Base-by-base conservation (phyloP, 2,797 vertebrate species). In the Tolypeutes matacus region DNA sequence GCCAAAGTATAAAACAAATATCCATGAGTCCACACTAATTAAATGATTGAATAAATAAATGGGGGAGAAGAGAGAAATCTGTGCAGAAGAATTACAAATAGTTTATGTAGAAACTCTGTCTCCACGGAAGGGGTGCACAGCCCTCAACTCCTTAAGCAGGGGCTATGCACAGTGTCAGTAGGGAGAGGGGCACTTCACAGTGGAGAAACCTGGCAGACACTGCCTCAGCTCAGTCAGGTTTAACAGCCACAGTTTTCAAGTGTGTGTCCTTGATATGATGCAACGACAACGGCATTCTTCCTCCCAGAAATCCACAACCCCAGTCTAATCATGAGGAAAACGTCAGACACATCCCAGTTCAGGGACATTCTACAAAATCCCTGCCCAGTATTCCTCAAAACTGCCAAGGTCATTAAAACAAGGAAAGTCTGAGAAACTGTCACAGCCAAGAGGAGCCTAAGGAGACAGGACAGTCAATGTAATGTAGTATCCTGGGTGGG, bases 401-500 rank as follows among this genome's bases (percentile, higher is more conserved):
- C 20, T 72, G 11, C 31, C 73, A 84, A 84, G 34, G 58, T 72
- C 83, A 93, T 62, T n/a, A 72, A 69, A 46, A 46, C 8, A 46
- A 46, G 46, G 46, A 11, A 46, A 46, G 46, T 46, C 46, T 46
- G 46, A 46, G 46, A 46, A 46, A 46, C 46, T 46, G 46, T 46
- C 46, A 46, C 46, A 46, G 46, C 46, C 46, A 46, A 94, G 85
- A 93, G 31, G 42, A 83, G n/a, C n/a, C 75, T 87, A 75, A 90
- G 80, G 64, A 86, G 56, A 86, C 64, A 69, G 34, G 83, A 49
- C 29, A n/a, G n/a, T n/a, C n/a, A 77, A 3, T 7, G 13, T 36
- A 39, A 75, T 49, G 18, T 53, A 27, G 49, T 65, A 27, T 90
- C 49, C 85, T 83, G 25, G 34, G 84, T 72, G 49, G 46, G 27